These are phyloP conservation scores for Coremacera marginata DNA, from an alignment of 2,888 invertebrate species.

Conservation along the genomic window DNA sequence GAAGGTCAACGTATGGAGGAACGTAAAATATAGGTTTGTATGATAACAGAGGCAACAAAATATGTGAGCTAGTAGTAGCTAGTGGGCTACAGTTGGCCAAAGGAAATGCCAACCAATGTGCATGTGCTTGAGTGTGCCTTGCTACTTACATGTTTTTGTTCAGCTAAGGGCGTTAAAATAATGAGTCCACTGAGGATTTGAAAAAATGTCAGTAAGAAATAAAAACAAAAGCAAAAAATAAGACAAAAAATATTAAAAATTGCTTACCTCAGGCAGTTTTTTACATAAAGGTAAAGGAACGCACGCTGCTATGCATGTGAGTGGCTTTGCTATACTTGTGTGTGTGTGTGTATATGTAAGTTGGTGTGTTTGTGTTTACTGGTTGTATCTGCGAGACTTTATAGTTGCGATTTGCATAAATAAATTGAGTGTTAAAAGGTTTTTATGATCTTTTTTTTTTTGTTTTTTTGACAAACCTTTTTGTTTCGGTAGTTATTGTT, in stretches of 20 bases:
- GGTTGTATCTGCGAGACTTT: constrained; percentile 6
- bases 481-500: neutral
- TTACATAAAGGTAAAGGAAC: neutral
- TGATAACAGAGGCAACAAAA: neutral
- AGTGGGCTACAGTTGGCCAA: neutral
- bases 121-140: neutral
- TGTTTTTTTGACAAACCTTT: neutral
- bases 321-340: neutral
- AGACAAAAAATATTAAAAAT: too few relatives aligned
- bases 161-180: constrained; percentile 10
- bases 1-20: neutral
- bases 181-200: constrained; percentile 13
- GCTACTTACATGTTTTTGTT: neutral
- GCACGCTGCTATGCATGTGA: neutral
- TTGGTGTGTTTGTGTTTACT: neutral
- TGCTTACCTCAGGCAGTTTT: too few relatives aligned
- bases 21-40: neutral
- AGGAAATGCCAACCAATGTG: neutral
- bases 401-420: constrained; percentile 36
- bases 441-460: neutral
- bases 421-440: constrained; percentile 34
- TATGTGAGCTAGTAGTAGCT: neutral
- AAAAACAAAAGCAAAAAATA: neutral
- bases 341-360: neutral
- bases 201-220: neutral